Base-by-base conservation (phyloP, 2,113 vertebrate genomes). In the Tonatia bakeri region DNA sequence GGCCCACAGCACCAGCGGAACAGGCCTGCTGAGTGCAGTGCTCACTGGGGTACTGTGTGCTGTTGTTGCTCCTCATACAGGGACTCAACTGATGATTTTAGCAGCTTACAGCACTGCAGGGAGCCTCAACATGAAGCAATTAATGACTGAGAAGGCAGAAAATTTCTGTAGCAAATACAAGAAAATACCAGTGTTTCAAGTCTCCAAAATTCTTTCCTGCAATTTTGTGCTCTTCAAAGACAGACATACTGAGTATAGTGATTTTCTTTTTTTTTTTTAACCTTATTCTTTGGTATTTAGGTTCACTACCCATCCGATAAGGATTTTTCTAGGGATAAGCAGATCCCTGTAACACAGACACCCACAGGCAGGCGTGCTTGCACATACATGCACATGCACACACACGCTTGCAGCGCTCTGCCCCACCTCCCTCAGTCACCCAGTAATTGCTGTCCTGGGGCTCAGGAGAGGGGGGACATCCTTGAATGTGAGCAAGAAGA, bases 71-170 rank as follows among this genome's bases (percentile, higher is more conserved):
- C 28, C 67, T 88, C 28, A 15, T 43, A 47, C 90, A 96, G 83
- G 61, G 67, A 67, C 72, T 8, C 24, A 45, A 14, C n/a, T 56
- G 72, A 82, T 19, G 47, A 52, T n/a, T 50, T 96, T 45, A 89
- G 47, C 94, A 94, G 61, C 89, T 97, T 76, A 36, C 31, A 70
- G 47, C 89, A 9, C 77, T 50, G 24, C 19, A 73, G 77, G 47
- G 83, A 96, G 20, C 73, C 36, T 50, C 43, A 87, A 10, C 38
- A 43, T 87, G 67, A 92, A 93, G 33, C 52, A 67, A 33, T 87
- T 97, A 85, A 93, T 94, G 90, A 47, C 45, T n/a, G 16, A 33
- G 72, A 95, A 95, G 96, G 33, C 38, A 43, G 56, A 70, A 87
- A 72, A 77, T 22, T 33, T 76, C 76, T 87, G 72, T 97, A 79